A percentile compares a stretch with the other conserved stretches of the same genome.
Evolutionary conservation across 1,140 invertebrate genomes (phyloP).

Genomic region (silkworm (Bombyx mori)): ASM3026992v2 NC_085116.1:11378501-11379000

Average conservation of each 20-base stretch:
- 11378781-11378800: slow-evolving; percentile 7
- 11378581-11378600: too few species aligned
- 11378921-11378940: slow-evolving; percentile 53
- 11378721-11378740: neutral
- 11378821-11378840: slow-evolving; percentile 12
- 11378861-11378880: slow-evolving; percentile 29
- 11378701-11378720: neutral
- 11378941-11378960: slow-evolving; percentile 20
- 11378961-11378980: slow-evolving; percentile 36
- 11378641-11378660: too few species aligned
- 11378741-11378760: neutral
- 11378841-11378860: slow-evolving; percentile 30
- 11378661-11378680: too few species aligned
- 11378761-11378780: slow-evolving; percentile 6
- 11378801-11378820: slow-evolving; percentile 6
- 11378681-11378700: neutral
- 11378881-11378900: slow-evolving; percentile 34
- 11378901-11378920: slow-evolving; percentile 59
- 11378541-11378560: too few species aligned
- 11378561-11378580: too few species aligned
- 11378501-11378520: too few species aligned
- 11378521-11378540: too few species aligned
- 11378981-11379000: slow-evolving; percentile 2
- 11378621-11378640: too few species aligned
- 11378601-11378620: too few species aligned